Percentiles rank a stretch among this genome's conserved stretches.
Evolutionary conservation across 2,113 vertebrate species (phyloP).

Genomic region (Podarcis raffonei): DNA sequence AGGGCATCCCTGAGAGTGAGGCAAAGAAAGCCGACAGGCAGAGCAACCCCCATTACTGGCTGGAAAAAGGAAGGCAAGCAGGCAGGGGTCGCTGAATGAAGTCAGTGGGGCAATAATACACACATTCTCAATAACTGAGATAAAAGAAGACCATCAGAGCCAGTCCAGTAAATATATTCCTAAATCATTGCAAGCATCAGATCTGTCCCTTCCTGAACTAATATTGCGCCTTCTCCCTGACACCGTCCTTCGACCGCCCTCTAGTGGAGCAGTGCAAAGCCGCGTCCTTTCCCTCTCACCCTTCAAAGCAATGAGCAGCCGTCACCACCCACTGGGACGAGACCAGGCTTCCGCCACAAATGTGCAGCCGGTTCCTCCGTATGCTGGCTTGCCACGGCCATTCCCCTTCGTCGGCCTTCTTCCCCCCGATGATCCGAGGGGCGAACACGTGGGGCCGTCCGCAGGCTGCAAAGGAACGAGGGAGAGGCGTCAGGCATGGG

Average conservation of each 20-base stretch:
- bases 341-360: conserved; percentile 74
- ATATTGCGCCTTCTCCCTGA: not conserved
- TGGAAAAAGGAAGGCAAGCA: too few relatives aligned
- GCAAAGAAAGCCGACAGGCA: too few relatives aligned
- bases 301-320: conserved; percentile 66
- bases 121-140: not conserved
- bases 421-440: conserved; percentile 60
- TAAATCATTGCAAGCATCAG: not conserved
- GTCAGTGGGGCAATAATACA: not conserved
- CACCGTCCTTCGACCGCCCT: not conserved
- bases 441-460: conserved; percentile 47
- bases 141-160: not conserved
- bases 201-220: not conserved
- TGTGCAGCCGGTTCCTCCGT: conserved; percentile 48
- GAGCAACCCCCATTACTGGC: too few relatives aligned
- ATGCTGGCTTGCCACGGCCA: conserved; percentile 79
- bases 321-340: conserved; percentile 67
- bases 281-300: conserved; percentile 42
- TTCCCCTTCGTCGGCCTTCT: conserved; percentile 37
- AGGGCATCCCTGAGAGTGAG: too few relatives aligned
- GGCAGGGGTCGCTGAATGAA: too few relatives aligned
- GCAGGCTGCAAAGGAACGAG: conserved; percentile 40
- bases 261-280: not conserved
- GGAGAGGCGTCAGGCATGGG: not conserved
- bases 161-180: not conserved